Evolutionary conservation across 2,797 vertebrate genomes (phyloP), one percentile per base, ranked within the genome.

Genomic region (Squalus acanthias): DNA sequence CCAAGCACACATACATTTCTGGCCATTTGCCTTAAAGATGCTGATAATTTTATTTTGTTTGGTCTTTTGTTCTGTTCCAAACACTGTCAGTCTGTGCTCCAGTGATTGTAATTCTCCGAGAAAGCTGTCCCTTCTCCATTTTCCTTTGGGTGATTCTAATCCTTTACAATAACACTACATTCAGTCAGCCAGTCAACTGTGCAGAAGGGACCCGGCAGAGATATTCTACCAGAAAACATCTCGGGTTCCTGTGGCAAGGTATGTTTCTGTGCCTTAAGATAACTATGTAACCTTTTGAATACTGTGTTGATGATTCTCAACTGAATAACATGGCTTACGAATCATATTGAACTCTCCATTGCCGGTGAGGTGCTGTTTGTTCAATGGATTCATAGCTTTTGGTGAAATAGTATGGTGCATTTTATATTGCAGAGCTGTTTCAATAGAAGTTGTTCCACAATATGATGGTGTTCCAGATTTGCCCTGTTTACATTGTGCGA

Each of bases 31-130:
- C 70, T 33, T 76, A n/a, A 95, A 95, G 39, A 74, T 57, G 94
- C 94, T 76, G 50, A 76, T n/a, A n/a, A n/a, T 95, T 72, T 53
- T 95, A 74, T 95, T 95, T 97, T 97, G 97, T 97, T 96, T 96
- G 67, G 65, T 87, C 96, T 87, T 85, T 85, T 85, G 85, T 95
- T 79, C 88, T 91, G 96, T 96, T 96, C 97, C 96, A 97, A 97
- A 98, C 97, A 97, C 97, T 96, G 96, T 95, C 76, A 57, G 96
- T 97, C 96, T 97, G 96, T 97, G 96, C 96, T 72, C 70, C 91
- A 22, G 70, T 91, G 70, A 74, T 65, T 96, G 50, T 70, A 72
- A 91, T 92, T 72, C 88, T 50, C 88, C 53, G 96, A 70, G 88
- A 96, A 39, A 96, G 57, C 89, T 60, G 39, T 96, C 69, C 96